Percentiles rank a stretch among this genome's conserved stretches.
Evolutionary conservation across 2,888 invertebrate genomes (phyloP).

Genomic region (Masnerella sp.): DNA sequence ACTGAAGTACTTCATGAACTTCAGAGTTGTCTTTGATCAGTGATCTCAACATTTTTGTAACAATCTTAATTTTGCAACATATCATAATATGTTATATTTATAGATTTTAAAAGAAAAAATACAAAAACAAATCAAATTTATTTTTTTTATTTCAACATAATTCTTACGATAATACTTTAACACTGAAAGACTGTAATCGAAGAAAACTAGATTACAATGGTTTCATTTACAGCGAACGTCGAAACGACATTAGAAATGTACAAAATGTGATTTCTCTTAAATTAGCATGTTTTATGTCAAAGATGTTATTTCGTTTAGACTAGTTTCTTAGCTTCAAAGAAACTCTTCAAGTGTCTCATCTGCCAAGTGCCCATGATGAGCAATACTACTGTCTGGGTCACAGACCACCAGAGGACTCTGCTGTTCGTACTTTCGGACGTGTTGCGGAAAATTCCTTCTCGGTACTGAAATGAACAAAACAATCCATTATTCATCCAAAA

Average conservation of each 20-base stretch:
- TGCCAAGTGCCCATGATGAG: constrained; percentile 98
- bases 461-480: constrained; percentile 87
- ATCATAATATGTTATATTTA: no score
- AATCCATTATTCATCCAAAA: constrained; percentile 10
- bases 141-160: no score
- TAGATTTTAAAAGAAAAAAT: no score
- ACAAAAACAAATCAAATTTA: no score
- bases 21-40: constrained; percentile 20
- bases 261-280: constrained; percentile 11
- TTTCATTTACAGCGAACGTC: constrained; percentile 4
- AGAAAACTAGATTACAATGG: background rate
- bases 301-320: constrained; percentile 10
- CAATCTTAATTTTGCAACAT: no score
- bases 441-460: constrained; percentile 97
- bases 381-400: constrained; percentile 93
- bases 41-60: no score
- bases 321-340: constrained; percentile 96
- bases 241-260: constrained; percentile 6
- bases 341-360: constrained; percentile 98
- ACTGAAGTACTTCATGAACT: constrained; percentile 29
- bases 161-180: constrained; percentile 1
- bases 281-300: background rate
- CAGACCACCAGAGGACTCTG: constrained; percentile 97
- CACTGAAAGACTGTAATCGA: constrained; percentile 1
- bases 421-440: constrained; percentile 99